These are phyloP conservation scores for Anas platyrhynchos DNA, from an alignment of 2,113 vertebrate genomes.

Conservation along the genomic window DNA sequence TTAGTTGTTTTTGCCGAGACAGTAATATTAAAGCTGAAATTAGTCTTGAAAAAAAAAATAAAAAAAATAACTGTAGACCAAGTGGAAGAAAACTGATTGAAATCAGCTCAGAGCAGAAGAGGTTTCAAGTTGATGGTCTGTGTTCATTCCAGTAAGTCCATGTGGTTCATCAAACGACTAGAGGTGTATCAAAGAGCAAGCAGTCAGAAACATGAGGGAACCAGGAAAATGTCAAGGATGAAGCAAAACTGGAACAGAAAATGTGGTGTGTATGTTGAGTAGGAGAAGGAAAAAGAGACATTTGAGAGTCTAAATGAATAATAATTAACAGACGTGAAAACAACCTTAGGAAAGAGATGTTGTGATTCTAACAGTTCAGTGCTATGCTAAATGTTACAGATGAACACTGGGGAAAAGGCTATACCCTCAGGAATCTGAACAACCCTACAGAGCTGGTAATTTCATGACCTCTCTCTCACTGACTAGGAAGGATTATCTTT, in stretches of 20 bases:
- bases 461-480: background rate
- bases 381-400: background rate
- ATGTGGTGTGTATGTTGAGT: background rate
- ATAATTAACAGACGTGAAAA: background rate
- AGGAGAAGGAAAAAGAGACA: background rate
- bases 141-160: background rate
- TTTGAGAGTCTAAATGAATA: background rate
- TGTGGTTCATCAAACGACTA: background rate
- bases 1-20: slow-evolving; percentile 13
- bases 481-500: background rate
- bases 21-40: slow-evolving; percentile 18
- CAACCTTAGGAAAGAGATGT: background rate
- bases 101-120: background rate
- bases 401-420: background rate
- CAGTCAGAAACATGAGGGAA: background rate
- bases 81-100: background rate
- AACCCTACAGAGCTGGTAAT: background rate
- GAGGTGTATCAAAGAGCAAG: background rate
- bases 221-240: background rate
- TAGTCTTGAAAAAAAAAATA: slow-evolving; percentile 17
- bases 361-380: background rate
- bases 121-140: background rate
- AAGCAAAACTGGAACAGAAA: background rate
- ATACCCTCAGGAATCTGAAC: background rate
- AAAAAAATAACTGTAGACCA: background rate